phyloP scores from a whole-genome alignment of 1,140 invertebrate genomes.

The Drosophila ficusphila region DNA sequence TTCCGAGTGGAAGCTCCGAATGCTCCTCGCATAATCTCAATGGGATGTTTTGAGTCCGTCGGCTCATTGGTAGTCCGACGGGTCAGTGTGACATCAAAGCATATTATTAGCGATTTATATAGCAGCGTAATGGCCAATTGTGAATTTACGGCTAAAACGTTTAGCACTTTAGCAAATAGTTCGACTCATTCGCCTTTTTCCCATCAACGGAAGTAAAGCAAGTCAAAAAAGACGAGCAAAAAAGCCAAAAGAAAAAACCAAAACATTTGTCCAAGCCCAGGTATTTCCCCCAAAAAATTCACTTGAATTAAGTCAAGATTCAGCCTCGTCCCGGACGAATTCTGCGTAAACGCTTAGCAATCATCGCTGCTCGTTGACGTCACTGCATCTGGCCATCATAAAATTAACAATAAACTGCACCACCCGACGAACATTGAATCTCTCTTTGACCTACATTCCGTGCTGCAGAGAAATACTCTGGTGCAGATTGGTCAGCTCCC shows the following conservation, averaged over 20 bases:
- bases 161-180: slow-evolving; percentile 60
- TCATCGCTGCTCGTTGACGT: slow-evolving; percentile 44
- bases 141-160: slow-evolving; percentile 60
- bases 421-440: background rate
- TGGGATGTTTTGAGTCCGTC: background rate
- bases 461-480: background rate
- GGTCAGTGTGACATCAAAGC: slow-evolving; percentile 28
- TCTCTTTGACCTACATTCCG: slow-evolving; percentile 54
- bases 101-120: slow-evolving; percentile 73
- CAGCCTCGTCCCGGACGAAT: slow-evolving; percentile 38
- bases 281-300: slow-evolving; percentile 75
- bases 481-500: slow-evolving; percentile 4
- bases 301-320: slow-evolving; percentile 57
- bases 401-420: slow-evolving; percentile 1
- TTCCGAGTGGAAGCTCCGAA: slow-evolving; percentile 59
- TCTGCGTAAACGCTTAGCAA: slow-evolving; percentile 16
- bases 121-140: slow-evolving; percentile 60
- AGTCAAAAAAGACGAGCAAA: slow-evolving; percentile 19
- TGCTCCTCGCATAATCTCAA: slow-evolving; percentile 3
- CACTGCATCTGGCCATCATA: slow-evolving; percentile 28
- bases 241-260: background rate
- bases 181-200: slow-evolving; percentile 38
- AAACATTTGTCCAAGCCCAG: slow-evolving; percentile 34
- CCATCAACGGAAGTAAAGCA: slow-evolving; percentile 58
- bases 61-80: slow-evolving; percentile 59